Evolutionary conservation across 2,797 vertebrate species (phyloP).

Genomic region (Catamblyrhynchus diadema): DNA sequence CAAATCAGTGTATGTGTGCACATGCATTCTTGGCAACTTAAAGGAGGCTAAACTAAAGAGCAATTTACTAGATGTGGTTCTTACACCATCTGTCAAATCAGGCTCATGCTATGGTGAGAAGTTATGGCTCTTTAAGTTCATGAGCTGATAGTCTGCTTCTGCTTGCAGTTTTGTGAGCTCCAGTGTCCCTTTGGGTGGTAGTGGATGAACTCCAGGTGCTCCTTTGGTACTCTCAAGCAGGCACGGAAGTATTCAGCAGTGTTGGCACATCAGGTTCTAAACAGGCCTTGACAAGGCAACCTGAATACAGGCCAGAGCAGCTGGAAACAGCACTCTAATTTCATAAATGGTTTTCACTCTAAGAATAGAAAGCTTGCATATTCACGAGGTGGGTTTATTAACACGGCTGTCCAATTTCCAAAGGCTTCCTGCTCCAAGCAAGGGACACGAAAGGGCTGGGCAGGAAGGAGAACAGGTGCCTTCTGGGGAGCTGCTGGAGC

Average conservation of each 20-base stretch:
- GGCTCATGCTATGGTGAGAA: neutral
- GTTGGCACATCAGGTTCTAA: neutral
- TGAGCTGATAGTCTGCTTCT: neutral
- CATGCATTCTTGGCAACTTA: neutral
- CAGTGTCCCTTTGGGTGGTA: neutral
- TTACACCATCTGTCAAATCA: neutral
- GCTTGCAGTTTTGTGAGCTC: neutral
- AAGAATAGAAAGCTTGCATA: neutral
- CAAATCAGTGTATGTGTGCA: neutral
- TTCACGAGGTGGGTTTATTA: neutral
- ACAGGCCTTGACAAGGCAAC: neutral
- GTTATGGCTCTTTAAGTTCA: neutral
- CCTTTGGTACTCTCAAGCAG: neutral
- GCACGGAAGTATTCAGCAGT: neutral
- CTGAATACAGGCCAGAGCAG: neutral
- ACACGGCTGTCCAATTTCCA: neutral
- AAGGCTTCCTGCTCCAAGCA: neutral
- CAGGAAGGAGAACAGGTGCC: neutral
- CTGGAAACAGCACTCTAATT: neutral
- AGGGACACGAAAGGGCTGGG: neutral
- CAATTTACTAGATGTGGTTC: neutral
- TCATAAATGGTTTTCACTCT: neutral
- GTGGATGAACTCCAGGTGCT: neutral
- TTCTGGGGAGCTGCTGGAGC: neutral
- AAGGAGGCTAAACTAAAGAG: neutral